Conservation (phyloP, 2,888 invertebrate genomes). For the Drosophila melanosoma region DNA sequence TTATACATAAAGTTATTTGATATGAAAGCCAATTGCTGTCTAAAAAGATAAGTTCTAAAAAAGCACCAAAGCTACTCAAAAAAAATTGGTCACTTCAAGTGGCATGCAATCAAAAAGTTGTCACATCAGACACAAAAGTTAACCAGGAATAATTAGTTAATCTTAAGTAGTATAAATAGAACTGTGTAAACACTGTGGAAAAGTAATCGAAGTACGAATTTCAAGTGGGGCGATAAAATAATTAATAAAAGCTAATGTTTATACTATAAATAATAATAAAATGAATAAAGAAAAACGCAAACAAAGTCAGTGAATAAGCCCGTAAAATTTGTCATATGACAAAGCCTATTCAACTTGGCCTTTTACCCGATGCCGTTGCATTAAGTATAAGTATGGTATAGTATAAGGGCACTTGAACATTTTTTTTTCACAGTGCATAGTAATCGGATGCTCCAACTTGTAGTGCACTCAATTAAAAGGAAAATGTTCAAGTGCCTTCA, state of each 20-base stretch:
- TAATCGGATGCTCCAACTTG: conserved; percentile 2
- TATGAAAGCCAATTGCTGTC: no score
- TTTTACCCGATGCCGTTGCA: no score
- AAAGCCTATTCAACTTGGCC: background rate
- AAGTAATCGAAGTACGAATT: background rate
- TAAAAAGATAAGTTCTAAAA: conserved; percentile 31
- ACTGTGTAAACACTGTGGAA: background rate
- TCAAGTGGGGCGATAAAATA: background rate
- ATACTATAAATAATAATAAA: background rate
- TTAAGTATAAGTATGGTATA: background rate
- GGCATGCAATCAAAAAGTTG: conserved; percentile 31
- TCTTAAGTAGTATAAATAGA: background rate
- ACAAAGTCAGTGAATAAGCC: background rate
- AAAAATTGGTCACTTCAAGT: conserved; percentile 26
- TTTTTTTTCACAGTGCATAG: background rate
- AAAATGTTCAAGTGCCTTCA: conserved; percentile 46
- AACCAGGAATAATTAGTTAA: background rate
- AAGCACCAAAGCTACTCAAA: conserved; percentile 12
- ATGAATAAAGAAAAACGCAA: background rate
- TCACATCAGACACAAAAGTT: conserved; percentile 4
- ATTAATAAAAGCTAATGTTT: no score
- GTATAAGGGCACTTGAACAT: conserved; percentile 15
- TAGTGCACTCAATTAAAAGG: conserved; percentile 8
- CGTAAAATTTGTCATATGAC: background rate
- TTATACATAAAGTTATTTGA: background rate